Evolutionary conservation across 2,113 vertebrate species (phyloP), one percentile per base, ranked within the genome.

Genomic region (Paramormyrops kingsleyae): DNA sequence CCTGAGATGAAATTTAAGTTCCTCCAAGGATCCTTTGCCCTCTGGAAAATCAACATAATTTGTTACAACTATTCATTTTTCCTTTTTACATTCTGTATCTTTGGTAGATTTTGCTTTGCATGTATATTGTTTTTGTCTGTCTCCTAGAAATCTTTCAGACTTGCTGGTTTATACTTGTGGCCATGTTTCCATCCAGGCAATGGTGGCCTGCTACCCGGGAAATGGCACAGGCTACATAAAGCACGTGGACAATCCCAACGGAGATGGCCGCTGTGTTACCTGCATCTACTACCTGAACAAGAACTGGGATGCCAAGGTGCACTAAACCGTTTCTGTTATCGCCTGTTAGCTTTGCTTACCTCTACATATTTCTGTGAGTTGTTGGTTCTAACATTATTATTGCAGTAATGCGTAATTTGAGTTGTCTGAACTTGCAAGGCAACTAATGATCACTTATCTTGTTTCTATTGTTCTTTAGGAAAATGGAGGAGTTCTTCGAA

Each of bases 271-370:
- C 89, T 98, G 97, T 83, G 97, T 98, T 91, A 98, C 97, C 62
- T 98, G 97, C 93, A 98, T 98, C 94, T 98, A 98, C 93, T 98
- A 98, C 91, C 94, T 98, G 93, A 98, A 98, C 92, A 97, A 98
- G 93, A 96, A 98, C 87, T 98, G 97, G 97, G 96, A 97, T 84
- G 96, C 97, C 89, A 97, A 97, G 97, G 97, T 98, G 93, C 91
- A 5, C 4, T 13, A 12, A 39, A 50, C 49, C 44, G 10, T 50
- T 27, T 50, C 84, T 52, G 5, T 46, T 39, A 31, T n/a, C 24
- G 2, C 44, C 35, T 62, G 10, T 8, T 17, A 27, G 88, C 4
- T 4, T 83, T 83, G 31, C 35, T 83, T 80, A 17, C 17, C 1
- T 74, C 17, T 56, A 13, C 12, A 52, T 24, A 31, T 15, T 83